Base-by-base conservation (phyloP, 2,888 invertebrate genomes). In the Drosophila sordidapex region DNA sequence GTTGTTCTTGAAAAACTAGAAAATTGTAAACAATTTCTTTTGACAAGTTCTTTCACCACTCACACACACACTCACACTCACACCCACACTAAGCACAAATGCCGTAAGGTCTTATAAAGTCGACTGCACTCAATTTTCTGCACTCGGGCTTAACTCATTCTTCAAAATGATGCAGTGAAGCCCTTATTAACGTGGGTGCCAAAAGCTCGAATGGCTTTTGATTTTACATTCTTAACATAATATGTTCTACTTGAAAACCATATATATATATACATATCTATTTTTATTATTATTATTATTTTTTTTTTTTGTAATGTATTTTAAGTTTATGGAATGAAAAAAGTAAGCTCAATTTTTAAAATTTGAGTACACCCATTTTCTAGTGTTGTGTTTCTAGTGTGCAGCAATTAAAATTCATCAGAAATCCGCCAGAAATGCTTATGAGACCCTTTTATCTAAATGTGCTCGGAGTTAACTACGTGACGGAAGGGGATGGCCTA, bases 11-110 rank as follows among this genome's bases (percentile, higher is more conserved):
- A 18, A 3, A 57, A 71, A 81, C 70, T 78, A 70, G 76, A 85
- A 77, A 87, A 75, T 83, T 75, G 77, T 87, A 62, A 77, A 70
- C 71, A 85, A 87, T 77, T 82, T 86, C 70, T 73, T 69, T 84
- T 66, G 72, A 67, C 70, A 87, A 81, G 74, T 67, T 36, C 43
- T 51, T 58, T 52, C 43, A 36, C 33, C 56, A 69, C 49, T 38
- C 48, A 36, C 58, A 56, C 31, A 60, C 54, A 53, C 66, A 43
- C 40, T 25, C 54, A 53, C 66, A 43, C 40, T 25, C 6, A 18
- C 35, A 46, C 25, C 1, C 70, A 33, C 48, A 40, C 0, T 5
- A 5, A 43, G 21, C 43, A 43, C 21, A 11, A 21, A 21, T n/a
- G 21, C 43, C 5, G 5, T 43, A 5, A 21, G 11, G 11, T 21